Evolutionary conservation across 2,113 vertebrate genomes (phyloP).

Genomic region (Sakesphorus luctuosus): DNA sequence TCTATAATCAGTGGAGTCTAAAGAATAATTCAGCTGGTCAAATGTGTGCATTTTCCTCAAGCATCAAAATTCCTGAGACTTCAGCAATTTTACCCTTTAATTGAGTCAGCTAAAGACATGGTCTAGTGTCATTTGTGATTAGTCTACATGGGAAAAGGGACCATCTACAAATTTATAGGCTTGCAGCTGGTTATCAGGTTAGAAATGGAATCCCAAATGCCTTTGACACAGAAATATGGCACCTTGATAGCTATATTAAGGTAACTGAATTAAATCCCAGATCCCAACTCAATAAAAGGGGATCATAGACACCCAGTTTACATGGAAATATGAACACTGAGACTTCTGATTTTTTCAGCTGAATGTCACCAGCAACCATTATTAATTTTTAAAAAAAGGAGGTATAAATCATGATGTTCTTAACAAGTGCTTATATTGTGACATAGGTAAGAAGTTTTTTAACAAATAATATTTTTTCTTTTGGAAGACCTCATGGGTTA

Average conservation of each 20-base stretch:
- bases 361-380: fast-evolving
- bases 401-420: neutral
- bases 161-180: neutral
- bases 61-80: neutral
- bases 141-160: neutral
- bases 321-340: neutral
- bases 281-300: neutral
- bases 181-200: neutral
- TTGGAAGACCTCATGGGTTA: neutral
- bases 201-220: neutral
- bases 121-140: neutral
- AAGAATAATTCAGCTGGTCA: neutral
- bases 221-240: neutral
- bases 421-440: neutral
- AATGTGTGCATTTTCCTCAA: neutral
- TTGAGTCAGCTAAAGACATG: neutral
- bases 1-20: neutral
- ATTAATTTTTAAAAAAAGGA: neutral
- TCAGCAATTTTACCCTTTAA: neutral
- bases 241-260: neutral
- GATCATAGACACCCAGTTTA: neutral
- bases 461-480: neutral
- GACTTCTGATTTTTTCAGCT: neutral
- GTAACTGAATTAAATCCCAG: neutral
- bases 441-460: neutral